Conservation (phyloP, 2,888 invertebrate genomes). For the Brachycybe producta region DNA sequence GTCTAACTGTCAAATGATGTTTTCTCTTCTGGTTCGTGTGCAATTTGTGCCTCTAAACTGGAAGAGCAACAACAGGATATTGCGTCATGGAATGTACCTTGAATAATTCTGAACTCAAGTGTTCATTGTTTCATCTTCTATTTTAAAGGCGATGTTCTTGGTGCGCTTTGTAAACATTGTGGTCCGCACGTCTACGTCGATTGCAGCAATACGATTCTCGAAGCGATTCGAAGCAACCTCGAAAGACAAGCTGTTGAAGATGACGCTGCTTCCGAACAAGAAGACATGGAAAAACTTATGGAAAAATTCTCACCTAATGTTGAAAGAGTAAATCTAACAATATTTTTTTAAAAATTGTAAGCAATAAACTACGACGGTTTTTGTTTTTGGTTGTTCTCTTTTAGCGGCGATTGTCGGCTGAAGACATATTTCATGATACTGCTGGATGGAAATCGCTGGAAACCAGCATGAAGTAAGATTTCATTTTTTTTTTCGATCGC, state of each 20-base stretch:
- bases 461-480: constrained; percentile 40
- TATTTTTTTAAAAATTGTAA: background rate
- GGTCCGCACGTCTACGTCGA: constrained; percentile 33
- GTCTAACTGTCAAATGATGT: too few species aligned
- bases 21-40: too few species aligned
- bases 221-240: constrained; percentile 34
- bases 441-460: constrained; percentile 43
- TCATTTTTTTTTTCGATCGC: background rate
- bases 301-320: constrained; percentile 26
- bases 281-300: constrained; percentile 25
- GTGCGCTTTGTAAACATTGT: constrained; percentile 33
- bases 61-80: too few species aligned
- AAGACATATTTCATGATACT: constrained; percentile 42
- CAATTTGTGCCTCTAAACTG: too few species aligned
- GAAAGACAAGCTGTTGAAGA: constrained; percentile 32
- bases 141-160: constrained; percentile 35
- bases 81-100: too few species aligned
- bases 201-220: constrained; percentile 31
- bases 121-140: background rate
- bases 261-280: constrained; percentile 18
- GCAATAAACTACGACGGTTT: too few species aligned
- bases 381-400: constrained; percentile 21
- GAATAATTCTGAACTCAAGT: background rate
- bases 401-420: constrained; percentile 33
- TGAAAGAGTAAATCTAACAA: background rate